Evolutionary conservation across 2,797 vertebrate genomes (phyloP).

Genomic region (Pelobates cultripes): DNA sequence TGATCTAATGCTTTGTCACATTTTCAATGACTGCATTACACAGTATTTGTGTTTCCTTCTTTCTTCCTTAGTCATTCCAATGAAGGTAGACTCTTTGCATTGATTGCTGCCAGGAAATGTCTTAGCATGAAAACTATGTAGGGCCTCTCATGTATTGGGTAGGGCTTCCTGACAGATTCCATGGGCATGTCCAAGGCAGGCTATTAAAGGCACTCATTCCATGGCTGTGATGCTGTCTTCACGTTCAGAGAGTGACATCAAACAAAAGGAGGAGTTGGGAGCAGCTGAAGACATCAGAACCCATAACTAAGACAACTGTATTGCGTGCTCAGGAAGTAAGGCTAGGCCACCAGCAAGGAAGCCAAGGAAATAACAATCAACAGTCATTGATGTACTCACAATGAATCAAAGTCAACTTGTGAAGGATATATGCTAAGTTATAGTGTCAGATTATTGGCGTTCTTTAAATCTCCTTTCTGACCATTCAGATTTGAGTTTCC

Average conservation of each 20-base stretch:
- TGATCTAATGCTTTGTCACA: neutral
- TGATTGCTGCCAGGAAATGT: conserved; percentile 33
- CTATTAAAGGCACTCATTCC: conserved; percentile 29
- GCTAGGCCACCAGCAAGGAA: conserved; percentile 6
- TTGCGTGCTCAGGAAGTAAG: conserved; percentile 16
- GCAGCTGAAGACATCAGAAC: conserved; percentile 20
- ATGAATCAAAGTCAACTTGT: neutral
- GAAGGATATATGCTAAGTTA: too few species aligned
- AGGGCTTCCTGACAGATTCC: conserved; percentile 43
- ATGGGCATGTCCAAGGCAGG: neutral
- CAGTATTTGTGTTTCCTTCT: too few species aligned
- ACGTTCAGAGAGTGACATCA: conserved; percentile 13
- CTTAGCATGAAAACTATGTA: conserved; percentile 23
- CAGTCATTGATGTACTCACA: neutral
- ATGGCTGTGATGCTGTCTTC: conserved; percentile 6
- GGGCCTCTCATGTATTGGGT: conserved; percentile 9
- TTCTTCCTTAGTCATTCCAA: conserved; percentile 3
- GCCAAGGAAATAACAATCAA: conserved; percentile 11
- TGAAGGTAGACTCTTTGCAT: conserved; percentile 34
- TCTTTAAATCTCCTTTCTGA: too few species aligned
- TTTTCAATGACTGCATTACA: neutral
- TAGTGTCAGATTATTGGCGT: too few species aligned
- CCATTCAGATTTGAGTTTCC: too few species aligned
- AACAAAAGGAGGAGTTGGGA: conserved; percentile 12
- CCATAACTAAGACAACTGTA: neutral